Evolutionary conservation across 2,113 vertebrate genomes (phyloP).

Genomic region (Struthidea cinerea): DNA sequence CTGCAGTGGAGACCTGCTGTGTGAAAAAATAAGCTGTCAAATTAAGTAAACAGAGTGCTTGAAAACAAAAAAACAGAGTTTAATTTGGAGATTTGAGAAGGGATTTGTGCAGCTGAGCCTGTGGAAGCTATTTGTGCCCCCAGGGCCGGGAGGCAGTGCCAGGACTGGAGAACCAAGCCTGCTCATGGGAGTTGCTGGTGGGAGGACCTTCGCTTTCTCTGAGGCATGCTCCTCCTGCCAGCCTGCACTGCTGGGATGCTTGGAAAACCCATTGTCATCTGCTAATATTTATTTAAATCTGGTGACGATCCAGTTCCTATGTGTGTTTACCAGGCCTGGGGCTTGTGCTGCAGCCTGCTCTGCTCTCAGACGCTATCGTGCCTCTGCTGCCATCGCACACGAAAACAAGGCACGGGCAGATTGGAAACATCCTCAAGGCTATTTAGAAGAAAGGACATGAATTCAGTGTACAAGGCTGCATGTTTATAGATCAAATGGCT

Average conservation of each 20-base stretch:
- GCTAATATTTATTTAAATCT: not conserved
- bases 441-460: not conserved
- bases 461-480: not conserved
- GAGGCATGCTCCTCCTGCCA: not conserved
- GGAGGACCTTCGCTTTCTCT: not conserved
- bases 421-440: conserved; percentile 9
- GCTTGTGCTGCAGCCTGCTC: not conserved
- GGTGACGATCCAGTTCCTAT: not conserved
- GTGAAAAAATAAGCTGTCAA: not conserved
- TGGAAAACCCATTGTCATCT: not conserved
- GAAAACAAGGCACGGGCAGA: not conserved
- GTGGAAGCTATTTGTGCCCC: not conserved
- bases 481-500: not conserved
- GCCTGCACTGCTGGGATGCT: not conserved
- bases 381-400: not conserved
- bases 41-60: not conserved
- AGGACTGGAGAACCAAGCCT: not conserved
- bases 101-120: not conserved
- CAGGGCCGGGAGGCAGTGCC: not conserved
- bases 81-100: not conserved
- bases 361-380: not conserved
- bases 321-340: not conserved
- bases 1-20: accelerated
- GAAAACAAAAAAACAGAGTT: not conserved
- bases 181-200: not conserved